Conservation (phyloP, 2,113 vertebrate genomes). For the Anhinga anhinga region DNA sequence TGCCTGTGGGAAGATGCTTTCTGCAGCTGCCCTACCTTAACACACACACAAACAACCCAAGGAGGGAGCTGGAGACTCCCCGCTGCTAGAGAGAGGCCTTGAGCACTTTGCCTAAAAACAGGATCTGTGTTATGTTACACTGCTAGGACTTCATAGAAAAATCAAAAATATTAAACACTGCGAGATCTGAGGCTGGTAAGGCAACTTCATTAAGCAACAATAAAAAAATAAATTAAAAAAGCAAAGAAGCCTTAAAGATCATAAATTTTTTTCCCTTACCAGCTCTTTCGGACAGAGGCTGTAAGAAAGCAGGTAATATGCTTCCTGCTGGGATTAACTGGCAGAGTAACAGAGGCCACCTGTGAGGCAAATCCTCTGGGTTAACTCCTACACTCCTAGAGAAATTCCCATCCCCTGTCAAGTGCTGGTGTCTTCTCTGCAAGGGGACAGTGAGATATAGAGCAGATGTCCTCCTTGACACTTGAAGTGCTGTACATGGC, state of each 20-base stretch:
- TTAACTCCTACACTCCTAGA: background rate
- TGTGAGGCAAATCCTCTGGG: background rate
- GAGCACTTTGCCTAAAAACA: background rate
- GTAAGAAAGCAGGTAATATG: background rate
- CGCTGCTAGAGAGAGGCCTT: background rate
- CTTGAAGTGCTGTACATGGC: accelerated
- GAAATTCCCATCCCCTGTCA: background rate
- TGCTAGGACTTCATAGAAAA: background rate
- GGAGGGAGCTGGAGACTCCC: background rate
- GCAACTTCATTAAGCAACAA: background rate
- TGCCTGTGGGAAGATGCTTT: accelerated
- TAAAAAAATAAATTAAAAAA: background rate
- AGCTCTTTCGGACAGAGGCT: background rate
- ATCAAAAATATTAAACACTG: background rate
- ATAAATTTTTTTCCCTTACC: background rate
- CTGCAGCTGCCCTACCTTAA: background rate
- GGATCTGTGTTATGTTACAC: background rate
- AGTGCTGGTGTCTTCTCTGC: background rate
- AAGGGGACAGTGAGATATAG: accelerated
- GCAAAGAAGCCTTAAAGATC: background rate
- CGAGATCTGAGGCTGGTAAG: background rate
- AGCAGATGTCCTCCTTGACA: background rate
- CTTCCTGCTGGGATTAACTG: background rate
- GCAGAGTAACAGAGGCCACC: background rate
- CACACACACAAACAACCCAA: background rate